A percentile compares a stretch with the other conserved stretches of the same genome.
phyloP scores from a whole-genome alignment of 2,888 invertebrate genomes.

The Hoplodrina ambigua region DNA sequence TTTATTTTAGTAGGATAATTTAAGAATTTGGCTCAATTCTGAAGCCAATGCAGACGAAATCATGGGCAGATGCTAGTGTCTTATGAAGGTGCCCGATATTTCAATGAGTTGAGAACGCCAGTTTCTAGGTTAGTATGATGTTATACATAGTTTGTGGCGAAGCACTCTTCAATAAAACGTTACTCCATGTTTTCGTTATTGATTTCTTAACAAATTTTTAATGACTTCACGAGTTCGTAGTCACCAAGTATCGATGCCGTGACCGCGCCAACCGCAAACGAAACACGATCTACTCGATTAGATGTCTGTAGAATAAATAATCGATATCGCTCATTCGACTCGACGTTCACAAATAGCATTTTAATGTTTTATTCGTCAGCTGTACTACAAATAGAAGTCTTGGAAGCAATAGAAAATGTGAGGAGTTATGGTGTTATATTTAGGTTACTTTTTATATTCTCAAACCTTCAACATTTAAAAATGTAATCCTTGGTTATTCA shows the following conservation, averaged over 20 bases:
- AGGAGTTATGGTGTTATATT: neutral
- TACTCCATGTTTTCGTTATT: constrained; percentile 27
- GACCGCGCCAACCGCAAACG: constrained; percentile 75
- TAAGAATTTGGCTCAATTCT: no score
- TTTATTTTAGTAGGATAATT: no score
- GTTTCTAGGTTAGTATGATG: neutral
- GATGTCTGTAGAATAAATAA: constrained; percentile 73
- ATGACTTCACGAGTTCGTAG: constrained; percentile 49
- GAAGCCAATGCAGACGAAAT: no score
- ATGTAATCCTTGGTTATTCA: no score
- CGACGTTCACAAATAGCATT: constrained; percentile 50
- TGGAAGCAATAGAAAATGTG: neutral
- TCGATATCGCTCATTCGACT: constrained; percentile 68
- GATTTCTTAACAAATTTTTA: constrained; percentile 55
- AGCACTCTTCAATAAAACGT: neutral
- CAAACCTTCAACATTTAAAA: no score
- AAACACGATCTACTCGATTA: constrained; percentile 71
- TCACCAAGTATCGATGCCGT: constrained; percentile 45
- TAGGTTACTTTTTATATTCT: neutral
- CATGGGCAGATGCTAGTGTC: no score
- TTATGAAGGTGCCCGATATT: neutral
- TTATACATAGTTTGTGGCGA: neutral
- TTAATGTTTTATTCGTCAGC: constrained; percentile 50
- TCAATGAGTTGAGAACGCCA: neutral
- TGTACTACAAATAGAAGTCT: constrained; percentile 24